Evolutionary conservation across 2,113 vertebrate genomes (phyloP), one percentile per base, ranked within the genome.

Genomic region (Gymnorhina tibicen): DNA sequence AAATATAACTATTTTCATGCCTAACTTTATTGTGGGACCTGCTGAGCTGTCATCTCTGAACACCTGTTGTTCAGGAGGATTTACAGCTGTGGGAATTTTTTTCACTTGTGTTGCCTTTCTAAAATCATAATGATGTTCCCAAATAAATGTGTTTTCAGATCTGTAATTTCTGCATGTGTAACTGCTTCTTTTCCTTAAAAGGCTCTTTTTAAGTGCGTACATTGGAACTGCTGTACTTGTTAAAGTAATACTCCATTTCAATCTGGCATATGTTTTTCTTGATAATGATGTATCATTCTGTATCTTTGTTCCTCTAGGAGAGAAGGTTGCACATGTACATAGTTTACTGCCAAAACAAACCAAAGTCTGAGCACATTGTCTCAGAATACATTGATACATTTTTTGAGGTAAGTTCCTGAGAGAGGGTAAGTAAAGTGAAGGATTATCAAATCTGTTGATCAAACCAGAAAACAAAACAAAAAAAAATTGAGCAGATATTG

Each of bases 301-400:
- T 92, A 3, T 96, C 79, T 94, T 95, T 90, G 83, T 60, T 95
- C 30, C 37, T 94, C 30, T 96, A 99, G 99, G 99, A 99, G 91
- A 99, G 99, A 95, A 98, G 99, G 94, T 97, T 99, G 93, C 99
- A 99, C 98, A 99, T 99, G 99, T 99, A 99, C 85, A 99, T 99
- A 91, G 98, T 99, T 97, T 99, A 99, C 98, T 99, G 99, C 97
- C 99, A 99, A 87, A 99, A 99, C 98, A 99, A 99, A 98, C 99
- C 99, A 97, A 99, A 99, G 98, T 99, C 99, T 50, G 99, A 99
- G 97, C 99, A 99, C 98, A 99, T 99, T 44, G 99, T 99, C 95
- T 99, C 99, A 5, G 99, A 99, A 97, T 99, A 99, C 96, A 99
- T 99, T 47, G 99, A 99, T 97, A 99, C 99, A 0, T 99, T 99